Conservation (phyloP, 92 coral and sea anemone genomes). For the Nematostella vectensis region DNA sequence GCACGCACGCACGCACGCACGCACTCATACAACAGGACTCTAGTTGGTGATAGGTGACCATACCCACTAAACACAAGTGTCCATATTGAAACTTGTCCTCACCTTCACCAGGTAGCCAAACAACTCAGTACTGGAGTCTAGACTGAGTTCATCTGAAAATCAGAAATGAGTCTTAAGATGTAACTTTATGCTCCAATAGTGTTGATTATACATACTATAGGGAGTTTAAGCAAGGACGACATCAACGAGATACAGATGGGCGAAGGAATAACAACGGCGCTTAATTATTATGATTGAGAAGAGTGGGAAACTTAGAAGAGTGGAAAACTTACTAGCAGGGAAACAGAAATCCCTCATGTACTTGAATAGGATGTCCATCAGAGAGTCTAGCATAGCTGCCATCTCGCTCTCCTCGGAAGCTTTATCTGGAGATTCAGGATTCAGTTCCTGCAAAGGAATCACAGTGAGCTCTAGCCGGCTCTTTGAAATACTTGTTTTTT, state of each 20-base stretch:
- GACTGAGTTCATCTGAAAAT: slow-evolving; percentile 41
- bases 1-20: not conserved
- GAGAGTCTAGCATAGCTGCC: slow-evolving; percentile 78
- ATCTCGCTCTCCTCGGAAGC: slow-evolving; percentile 55
- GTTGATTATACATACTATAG: too few species aligned
- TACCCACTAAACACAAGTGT: too few species aligned
- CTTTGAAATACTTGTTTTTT: too few species aligned
- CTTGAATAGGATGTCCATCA: slow-evolving; percentile 57
- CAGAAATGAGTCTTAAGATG: not conserved
- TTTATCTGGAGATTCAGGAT: slow-evolving; percentile 2
- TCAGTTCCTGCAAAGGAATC: slow-evolving; percentile 11
- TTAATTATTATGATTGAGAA: too few species aligned
- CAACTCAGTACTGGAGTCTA: slow-evolving; percentile 75
- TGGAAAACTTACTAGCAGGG: slow-evolving; percentile 68
- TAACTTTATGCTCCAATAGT: too few species aligned
- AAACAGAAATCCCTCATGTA: slow-evolving; percentile 51
- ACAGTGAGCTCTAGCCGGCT: slow-evolving; percentile 7
- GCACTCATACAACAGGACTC: not conserved
- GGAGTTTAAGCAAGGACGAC: too few species aligned
- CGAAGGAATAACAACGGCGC: too few species aligned
- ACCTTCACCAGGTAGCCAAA: slow-evolving; percentile 64
- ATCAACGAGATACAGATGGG: too few species aligned
- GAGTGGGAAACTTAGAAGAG: too few species aligned
- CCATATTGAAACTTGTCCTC: too few species aligned
- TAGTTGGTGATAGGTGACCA: too few species aligned